Evolutionary conservation across 1,140 invertebrate species (phyloP), one percentile per base, ranked within the genome.

Genomic region (Drosophila sproati): DNA sequence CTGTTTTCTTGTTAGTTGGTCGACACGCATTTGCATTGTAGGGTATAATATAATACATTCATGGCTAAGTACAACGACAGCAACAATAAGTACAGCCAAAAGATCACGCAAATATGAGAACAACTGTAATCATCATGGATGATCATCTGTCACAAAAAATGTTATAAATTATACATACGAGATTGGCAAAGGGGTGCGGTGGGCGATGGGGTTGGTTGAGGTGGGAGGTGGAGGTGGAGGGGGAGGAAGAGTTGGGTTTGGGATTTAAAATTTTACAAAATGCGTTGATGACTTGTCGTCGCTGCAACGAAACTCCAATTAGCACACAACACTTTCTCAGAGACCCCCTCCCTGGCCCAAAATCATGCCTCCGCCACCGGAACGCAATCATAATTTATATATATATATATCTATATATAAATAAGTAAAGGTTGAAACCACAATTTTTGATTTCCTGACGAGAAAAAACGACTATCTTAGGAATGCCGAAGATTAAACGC

Each of bases 21-120:
- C 47, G 56, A 20, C 50, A 47, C 56, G 56, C 54, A 81, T 67
- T 67, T 59, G 45, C 72, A 73, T 57, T 64, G 78, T 77, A 82
- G 72, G 67, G 75, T 82, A 80, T 76, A 80, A 77, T 73, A 80
- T 74, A 52, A 81, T 82, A 85, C 78, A 82, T 78, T 76, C 74
- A 67, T 75, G 55, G 45, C 20, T 69, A 60, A 56, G 56, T 51
- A 71, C 37, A 62, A 55, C 57, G 66, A 51, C 63, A 60, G 35
- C 12, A 52, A 35, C 43, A 60, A 47, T 55, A 47, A 45, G 37
- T 43, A 52, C 48, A 69, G 47, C 39, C 10, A 52, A 57, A 67
- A 67, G 61, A 59, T 60, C 70, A 73, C 39, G 64, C 68, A 50
- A 69, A 43, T 67, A 45, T 54, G 60, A 71, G 73, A 73, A 73